These are phyloP conservation scores for Thalpophila matura DNA, from an alignment of 2,888 invertebrate species.

Conservation along the genomic window DNA sequence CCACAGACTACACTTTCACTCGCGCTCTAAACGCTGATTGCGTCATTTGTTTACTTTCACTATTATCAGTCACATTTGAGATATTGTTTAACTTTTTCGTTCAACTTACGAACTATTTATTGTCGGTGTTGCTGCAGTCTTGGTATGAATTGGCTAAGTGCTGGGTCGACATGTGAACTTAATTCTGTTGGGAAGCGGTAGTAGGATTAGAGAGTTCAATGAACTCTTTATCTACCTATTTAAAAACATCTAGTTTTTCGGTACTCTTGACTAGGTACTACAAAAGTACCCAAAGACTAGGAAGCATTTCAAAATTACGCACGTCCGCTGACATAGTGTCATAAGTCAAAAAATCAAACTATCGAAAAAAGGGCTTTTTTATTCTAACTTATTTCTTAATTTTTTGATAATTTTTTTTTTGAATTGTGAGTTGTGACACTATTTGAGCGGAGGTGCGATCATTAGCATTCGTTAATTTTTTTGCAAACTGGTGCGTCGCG, in stretches of 20 bases:
- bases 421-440: too few relatives aligned
- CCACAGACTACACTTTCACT: slow-evolving; percentile 82
- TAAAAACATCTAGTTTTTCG: slow-evolving; percentile 6
- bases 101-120: slow-evolving; percentile 62
- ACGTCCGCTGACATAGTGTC: too few relatives aligned
- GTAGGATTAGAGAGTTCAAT: slow-evolving; percentile 10
- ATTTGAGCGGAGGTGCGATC: too few relatives aligned
- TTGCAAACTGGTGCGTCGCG: slow-evolving; percentile 60
- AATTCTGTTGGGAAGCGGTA: slow-evolving; percentile 38
- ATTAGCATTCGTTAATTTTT: too few relatives aligned
- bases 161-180: slow-evolving; percentile 46
- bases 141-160: slow-evolving; percentile 57
- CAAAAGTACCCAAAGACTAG: slow-evolving; percentile 10
- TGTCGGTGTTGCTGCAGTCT: slow-evolving; percentile 60
- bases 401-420: too few relatives aligned
- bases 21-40: slow-evolving; percentile 63
- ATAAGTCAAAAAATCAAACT: too few relatives aligned
- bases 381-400: too few relatives aligned
- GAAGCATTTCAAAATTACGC: too few relatives aligned
- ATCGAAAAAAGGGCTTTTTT: too few relatives aligned
- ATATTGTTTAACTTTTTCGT: slow-evolving; percentile 42
- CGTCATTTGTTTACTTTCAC: slow-evolving; percentile 76
- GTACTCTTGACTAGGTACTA: slow-evolving; percentile 6
- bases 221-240: neutral
- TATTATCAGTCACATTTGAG: slow-evolving; percentile 60